Base-by-base conservation (phyloP, 1,140 invertebrate species). In the Drosophila nigromelanica region DNA sequence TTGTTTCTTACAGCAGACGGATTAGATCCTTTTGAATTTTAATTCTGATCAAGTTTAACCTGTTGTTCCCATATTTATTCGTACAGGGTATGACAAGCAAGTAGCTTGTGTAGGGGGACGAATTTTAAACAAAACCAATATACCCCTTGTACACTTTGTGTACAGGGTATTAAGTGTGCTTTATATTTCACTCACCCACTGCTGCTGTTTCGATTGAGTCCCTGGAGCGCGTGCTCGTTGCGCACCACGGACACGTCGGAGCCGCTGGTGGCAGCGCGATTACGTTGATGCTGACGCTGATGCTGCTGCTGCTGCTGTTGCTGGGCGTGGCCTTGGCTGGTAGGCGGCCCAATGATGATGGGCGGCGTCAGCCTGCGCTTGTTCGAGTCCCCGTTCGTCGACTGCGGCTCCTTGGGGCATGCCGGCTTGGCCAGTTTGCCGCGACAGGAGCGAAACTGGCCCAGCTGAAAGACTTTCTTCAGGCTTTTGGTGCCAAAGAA, bases 151-250 rank as follows among this genome's bases (percentile, higher is more conserved):
- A 0, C 27, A 27, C 27, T 5, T 27, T 6, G 27, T 0, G 27
- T 5, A 27, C 27, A n/a, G 10, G 11, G 21, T 1, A n/a, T 4
- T 24, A 24, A 24, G 11, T 15, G 7, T n/a, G 5, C 21, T 11
- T 14, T 1, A 10, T 0, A 14, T 11, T 12, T 3, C 10, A n/a
- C 90, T 67, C 80, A 92, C 91, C 94, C 95, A 71, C 95, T 95
- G 7, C 95, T 95, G 75, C 94, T 95, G 79, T 95, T 95, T 43
- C 94, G 92, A 72, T 95, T 94, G 56, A 95, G 93, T 71, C 94
- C 94, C 33, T 85, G 91, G 6, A 87, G 59, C 5, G 76, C 75
- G 21, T 91, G 76, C 12, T 92, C 91, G 30, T 91, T 78, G 2
- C 90, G 89, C 15, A 86, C 74, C 24, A 90, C 80, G 4, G 91